Evolutionary conservation across 2,797 vertebrate genomes (phyloP), one percentile per base, ranked within the genome.

Genomic region (Anas bernieri): DNA sequence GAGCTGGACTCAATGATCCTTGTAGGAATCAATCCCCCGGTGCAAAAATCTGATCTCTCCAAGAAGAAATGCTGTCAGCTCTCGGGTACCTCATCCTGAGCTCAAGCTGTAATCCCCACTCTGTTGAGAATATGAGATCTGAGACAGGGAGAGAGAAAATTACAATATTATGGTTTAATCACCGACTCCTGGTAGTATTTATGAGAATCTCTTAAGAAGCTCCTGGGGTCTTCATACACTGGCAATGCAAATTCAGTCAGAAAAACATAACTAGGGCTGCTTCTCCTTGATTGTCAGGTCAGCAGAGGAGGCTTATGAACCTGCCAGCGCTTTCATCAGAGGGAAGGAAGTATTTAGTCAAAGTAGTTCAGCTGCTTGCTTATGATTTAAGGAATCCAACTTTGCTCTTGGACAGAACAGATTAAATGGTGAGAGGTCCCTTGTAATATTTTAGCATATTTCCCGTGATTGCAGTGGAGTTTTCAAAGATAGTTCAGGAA

Each of bases 381-480:
- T 83, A 67, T 78, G 62, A 78, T 91, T 88, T 90, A 12, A 52
- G 80, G 86, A 94, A 92, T 93, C 70, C 70, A 73, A 21, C 90
- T 86, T 80, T 54, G 50, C 86, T 86, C 35, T 88, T 81, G 90
- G 82, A 78, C 69, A 66, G 85, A 83, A 68, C 2, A 48, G 79
- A 86, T 85, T 92, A 83, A 74, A n/a, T 50, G 74, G 66, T 5
- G 12, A 62, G 46, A 35, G 75, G 33, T 26, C 17, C 25, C 64
- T 93, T 92, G 80, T 22, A 94, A 88, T 85, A 68, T 91, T 90
- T 93, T 89, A 91, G 69, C 82, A 62, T 91, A 73, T 58, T 80
- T 86, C 61, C 45, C 30, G 54, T 62, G 78, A 45, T 78, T 87
- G 83, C 58, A 20, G 6, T 2, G 12, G 41, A 48, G 50, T 9